These are phyloP conservation scores for Nephrotoma appendiculata DNA, from an alignment of 2,888 invertebrate genomes.

Conservation along the genomic window DNA sequence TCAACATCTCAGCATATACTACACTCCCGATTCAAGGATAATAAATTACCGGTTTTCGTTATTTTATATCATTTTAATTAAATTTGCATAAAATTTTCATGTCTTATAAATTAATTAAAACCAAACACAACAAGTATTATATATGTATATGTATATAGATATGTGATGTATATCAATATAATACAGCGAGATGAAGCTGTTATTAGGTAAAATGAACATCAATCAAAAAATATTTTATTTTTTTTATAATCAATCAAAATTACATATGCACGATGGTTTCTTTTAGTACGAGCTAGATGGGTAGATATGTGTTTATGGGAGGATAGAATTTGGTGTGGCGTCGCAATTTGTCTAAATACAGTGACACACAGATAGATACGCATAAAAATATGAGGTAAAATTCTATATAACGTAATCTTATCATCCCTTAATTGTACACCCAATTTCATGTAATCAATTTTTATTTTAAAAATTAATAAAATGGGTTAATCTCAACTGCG, in stretches of 20 bases:
- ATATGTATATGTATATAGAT: background rate
- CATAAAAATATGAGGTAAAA: background rate
- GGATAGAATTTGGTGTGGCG: background rate
- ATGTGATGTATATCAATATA: background rate
- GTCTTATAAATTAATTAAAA: background rate
- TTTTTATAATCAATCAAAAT: background rate
- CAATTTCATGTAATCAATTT: background rate
- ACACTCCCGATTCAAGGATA: background rate
- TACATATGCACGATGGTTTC: background rate
- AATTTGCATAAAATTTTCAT: background rate
- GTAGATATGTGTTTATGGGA: background rate
- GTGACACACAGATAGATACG: background rate
- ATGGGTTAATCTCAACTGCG: background rate
- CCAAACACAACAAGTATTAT: background rate
- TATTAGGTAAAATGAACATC: background rate
- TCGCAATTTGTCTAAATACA: background rate
- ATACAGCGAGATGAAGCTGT: background rate
- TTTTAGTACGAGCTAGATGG: no score
- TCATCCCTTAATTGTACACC: background rate
- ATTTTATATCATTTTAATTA: background rate
- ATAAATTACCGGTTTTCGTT: background rate
- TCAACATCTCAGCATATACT: background rate
- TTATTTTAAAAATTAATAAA: background rate
- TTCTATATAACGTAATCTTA: background rate
- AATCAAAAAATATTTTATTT: background rate